Evolutionary conservation across 1,140 invertebrate species (phyloP).

Genomic region (Trichogramma pretiosum): DNA sequence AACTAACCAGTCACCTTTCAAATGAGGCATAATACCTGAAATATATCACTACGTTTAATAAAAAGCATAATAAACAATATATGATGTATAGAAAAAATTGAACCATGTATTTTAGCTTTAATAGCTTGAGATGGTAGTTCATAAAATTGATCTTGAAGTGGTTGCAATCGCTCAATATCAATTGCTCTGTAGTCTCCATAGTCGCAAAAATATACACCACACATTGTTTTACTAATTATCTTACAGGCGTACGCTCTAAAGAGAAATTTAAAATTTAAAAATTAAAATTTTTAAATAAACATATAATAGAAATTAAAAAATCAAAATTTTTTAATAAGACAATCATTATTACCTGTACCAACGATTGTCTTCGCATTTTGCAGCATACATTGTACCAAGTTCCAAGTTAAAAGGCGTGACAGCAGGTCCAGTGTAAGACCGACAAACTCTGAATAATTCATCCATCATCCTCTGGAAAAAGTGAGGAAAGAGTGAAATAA

Average conservation of each 20-base stretch:
- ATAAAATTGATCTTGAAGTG: constrained; percentile 41
- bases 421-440: constrained; percentile 33
- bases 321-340: constrained; percentile 2
- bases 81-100: constrained; percentile 20
- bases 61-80: constrained; percentile 5
- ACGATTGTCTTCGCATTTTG: constrained; percentile 43
- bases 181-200: constrained; percentile 46
- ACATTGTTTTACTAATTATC: constrained; percentile 38
- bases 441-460: constrained; percentile 44
- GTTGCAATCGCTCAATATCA: constrained; percentile 37
- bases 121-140: constrained; percentile 51
- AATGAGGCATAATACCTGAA: constrained; percentile 45
- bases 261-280: constrained; percentile 4
- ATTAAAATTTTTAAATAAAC: constrained; percentile 12
- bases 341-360: constrained; percentile 54
- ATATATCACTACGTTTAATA: constrained; percentile 5
- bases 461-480: constrained; percentile 44
- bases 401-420: constrained; percentile 31
- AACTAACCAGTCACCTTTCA: constrained; percentile 50
- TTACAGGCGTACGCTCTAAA: constrained; percentile 38
- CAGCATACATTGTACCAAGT: constrained; percentile 48
- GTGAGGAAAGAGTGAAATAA: constrained; percentile 5
- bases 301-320: constrained; percentile 18
- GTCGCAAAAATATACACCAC: constrained; percentile 50
- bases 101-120: constrained; percentile 48